Evolutionary conservation across 2,113 vertebrate species (phyloP).

Genomic region (Halichoeres trimaculatus): DNA sequence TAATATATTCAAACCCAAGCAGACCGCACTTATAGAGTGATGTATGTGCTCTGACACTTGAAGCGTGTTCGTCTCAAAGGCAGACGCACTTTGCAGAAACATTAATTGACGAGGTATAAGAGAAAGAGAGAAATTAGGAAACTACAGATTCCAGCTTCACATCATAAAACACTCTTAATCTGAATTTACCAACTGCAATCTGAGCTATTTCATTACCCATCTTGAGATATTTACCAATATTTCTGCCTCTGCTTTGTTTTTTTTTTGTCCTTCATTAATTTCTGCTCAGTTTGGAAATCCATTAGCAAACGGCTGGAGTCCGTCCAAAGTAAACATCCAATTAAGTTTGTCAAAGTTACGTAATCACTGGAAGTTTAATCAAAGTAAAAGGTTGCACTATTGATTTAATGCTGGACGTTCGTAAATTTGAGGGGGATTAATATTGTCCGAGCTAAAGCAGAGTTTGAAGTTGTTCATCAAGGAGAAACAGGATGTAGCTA

Average conservation of each 20-base stretch:
- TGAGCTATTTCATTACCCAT: background rate
- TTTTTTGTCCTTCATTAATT: too few species aligned
- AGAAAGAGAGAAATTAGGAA: background rate
- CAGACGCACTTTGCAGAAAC: slow-evolving; percentile 2
- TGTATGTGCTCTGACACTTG: slow-evolving; percentile 4
- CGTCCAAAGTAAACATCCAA: background rate
- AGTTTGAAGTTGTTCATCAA: background rate
- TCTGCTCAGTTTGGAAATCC: too few species aligned
- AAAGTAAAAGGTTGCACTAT: background rate
- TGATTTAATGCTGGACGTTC: background rate
- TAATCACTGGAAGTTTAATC: background rate
- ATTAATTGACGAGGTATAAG: slow-evolving; percentile 1
- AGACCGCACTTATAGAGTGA: slow-evolving; percentile 11
- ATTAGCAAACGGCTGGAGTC: too few species aligned
- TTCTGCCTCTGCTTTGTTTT: background rate
- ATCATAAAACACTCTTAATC: background rate
- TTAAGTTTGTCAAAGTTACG: background rate
- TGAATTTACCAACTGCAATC: background rate
- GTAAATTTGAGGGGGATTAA: background rate
- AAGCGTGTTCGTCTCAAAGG: slow-evolving; percentile 15
- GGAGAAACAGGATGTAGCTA: background rate
- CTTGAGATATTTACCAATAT: background rate
- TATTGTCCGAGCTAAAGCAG: background rate
- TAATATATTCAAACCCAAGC: slow-evolving; percentile 15
- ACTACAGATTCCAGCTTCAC: background rate